phyloP scores from a whole-genome alignment of 30 jellyfish, hydroid and myxozoan species.

The Nemopilema nomurai region DNA sequence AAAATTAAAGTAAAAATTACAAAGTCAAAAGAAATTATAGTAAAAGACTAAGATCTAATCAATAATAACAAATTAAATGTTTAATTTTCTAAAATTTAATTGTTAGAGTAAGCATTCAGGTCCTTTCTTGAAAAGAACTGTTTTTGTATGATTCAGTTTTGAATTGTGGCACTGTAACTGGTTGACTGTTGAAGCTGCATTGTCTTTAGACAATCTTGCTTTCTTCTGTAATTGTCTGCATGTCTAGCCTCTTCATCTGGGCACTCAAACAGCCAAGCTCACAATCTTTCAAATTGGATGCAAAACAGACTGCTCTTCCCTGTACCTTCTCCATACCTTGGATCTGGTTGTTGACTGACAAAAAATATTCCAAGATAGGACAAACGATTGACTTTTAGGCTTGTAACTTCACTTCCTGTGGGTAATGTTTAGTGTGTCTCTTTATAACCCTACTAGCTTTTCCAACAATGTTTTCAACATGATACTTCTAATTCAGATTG shows the following conservation, averaged over 20 bases:
- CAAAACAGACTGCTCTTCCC: constrained; percentile 41
- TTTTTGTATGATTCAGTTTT: not conserved
- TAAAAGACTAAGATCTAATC: too few relatives aligned
- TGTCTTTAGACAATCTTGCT: too few relatives aligned
- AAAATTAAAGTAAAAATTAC: not conserved
- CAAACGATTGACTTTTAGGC: constrained; percentile 12
- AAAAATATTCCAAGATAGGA: constrained; percentile 58
- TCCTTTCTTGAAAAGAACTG: not conserved
- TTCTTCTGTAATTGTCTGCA: too few relatives aligned
- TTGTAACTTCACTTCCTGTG: too few relatives aligned
- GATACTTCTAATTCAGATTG: constrained; percentile 62
- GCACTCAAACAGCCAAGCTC: too few relatives aligned
- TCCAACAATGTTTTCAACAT: constrained; percentile 49
- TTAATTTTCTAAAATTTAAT: not conserved
- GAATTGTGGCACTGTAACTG: not conserved
- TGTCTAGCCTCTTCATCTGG: too few relatives aligned
- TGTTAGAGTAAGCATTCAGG: not conserved
- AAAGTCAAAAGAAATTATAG: not conserved
- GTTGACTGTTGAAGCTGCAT: not conserved
- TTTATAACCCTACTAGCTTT: too few relatives aligned
- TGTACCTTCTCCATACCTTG: constrained; percentile 38
- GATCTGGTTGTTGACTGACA: constrained; percentile 46
- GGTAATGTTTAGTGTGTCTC: too few relatives aligned
- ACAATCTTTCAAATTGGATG: too few relatives aligned
- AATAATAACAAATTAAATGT: not conserved